Conservation (phyloP, 2,113 vertebrate species). For the Catharus fuscescens region DNA sequence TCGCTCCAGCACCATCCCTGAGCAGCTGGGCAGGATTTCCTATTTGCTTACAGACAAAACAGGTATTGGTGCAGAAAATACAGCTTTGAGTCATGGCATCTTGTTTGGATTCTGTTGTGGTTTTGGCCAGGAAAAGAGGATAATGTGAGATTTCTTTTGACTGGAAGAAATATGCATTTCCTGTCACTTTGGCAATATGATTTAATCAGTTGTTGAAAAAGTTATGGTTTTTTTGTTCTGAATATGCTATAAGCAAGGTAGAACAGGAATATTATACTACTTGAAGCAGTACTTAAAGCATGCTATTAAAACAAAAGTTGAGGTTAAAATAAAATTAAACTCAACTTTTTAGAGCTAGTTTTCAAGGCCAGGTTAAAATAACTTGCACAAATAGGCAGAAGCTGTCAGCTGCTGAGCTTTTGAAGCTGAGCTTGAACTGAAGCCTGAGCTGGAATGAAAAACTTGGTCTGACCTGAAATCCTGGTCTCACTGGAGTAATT, state of each 20-base stretch:
- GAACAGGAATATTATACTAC: neutral
- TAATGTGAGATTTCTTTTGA: neutral
- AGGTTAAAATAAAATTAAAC: neutral
- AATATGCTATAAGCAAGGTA: accelerated
- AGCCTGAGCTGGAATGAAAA: neutral
- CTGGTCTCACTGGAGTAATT: neutral
- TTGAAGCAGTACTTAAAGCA: neutral
- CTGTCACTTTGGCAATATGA: neutral
- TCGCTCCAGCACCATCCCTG: slow-evolving; percentile 94
- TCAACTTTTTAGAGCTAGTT: neutral
- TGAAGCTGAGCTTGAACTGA: neutral
- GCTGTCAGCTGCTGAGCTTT: neutral
- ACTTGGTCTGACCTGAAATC: neutral
- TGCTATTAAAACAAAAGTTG: neutral
- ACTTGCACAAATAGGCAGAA: accelerated
- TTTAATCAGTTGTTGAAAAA: neutral
- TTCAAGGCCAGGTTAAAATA: neutral
- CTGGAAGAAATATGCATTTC: neutral
- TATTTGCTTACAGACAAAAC: slow-evolving; percentile 98
- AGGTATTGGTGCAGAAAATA: slow-evolving; percentile 71
- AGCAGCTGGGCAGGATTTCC: slow-evolving; percentile 95
- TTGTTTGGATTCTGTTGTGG: neutral
- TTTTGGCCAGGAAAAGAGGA: neutral
- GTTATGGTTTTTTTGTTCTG: neutral
- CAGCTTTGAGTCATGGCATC: neutral